phyloP scores from a whole-genome alignment of 2,797 vertebrate genomes.

The Aphelocoma californica region DNA sequence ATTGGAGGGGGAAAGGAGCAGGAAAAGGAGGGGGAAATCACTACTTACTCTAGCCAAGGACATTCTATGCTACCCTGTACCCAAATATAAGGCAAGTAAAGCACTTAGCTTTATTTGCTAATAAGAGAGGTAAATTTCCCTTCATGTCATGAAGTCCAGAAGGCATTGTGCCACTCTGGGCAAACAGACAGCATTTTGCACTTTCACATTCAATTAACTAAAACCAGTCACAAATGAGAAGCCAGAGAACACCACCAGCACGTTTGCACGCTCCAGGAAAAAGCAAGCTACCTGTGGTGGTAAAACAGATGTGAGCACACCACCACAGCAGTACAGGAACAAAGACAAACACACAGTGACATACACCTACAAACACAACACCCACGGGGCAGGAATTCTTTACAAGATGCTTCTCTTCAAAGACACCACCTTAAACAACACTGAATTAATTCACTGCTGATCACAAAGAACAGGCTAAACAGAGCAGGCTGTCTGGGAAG shows the following conservation, averaged over 20 bases:
- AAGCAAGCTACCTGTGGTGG: not conserved
- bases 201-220: not conserved
- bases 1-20: not conserved
- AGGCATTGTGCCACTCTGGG: not conserved
- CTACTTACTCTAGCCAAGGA: not conserved
- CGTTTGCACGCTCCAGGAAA: not conserved
- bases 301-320: not conserved
- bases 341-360: not conserved
- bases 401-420: not conserved
- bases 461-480: not conserved
- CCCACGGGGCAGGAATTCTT: not conserved
- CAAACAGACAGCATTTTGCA: not conserved
- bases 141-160: not conserved
- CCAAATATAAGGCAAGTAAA: not conserved
- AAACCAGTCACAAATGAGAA: conserved; percentile 8
- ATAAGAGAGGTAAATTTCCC: not conserved
- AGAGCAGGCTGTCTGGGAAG: conserved; percentile 2
- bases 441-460: not conserved
- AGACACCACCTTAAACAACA: not conserved
- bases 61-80: not conserved
- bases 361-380: not conserved
- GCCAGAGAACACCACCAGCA: not conserved
- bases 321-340: not conserved
- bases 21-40: not conserved
- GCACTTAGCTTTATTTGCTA: not conserved